These are phyloP conservation scores for Drosophila subquinaria DNA, from an alignment of 2,888 invertebrate genomes.

Conservation along the genomic window DNA sequence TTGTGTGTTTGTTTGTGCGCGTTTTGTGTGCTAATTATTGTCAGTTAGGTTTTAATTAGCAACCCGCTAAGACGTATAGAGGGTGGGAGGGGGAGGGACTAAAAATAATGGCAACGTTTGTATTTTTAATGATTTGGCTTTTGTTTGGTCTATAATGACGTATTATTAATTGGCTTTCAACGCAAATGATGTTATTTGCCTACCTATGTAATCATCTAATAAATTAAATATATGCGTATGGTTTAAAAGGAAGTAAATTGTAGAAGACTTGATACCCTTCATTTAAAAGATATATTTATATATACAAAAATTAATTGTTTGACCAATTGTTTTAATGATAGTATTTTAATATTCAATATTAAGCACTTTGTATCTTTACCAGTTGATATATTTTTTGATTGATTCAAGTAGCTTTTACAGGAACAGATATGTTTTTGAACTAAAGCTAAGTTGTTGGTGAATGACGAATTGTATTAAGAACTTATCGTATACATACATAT, in stretches of 20 bases:
- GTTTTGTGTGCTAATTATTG: conserved; percentile 75
- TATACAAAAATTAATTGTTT: not conserved
- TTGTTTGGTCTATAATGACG: conserved; percentile 10
- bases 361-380: too few species aligned
- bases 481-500: too few species aligned
- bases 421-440: too few species aligned
- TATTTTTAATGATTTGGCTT: conserved; percentile 29
- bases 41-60: conserved; percentile 70
- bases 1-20: conserved; percentile 72
- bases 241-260: too few species aligned
- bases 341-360: too few species aligned
- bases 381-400: too few species aligned
- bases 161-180: conserved; percentile 47
- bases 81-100: not conserved
- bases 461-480: too few species aligned
- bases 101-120: conserved; percentile 36
- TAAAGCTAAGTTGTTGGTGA: too few species aligned
- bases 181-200: conserved; percentile 22
- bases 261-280: not conserved
- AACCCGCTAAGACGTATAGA: not conserved
- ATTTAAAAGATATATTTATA: too few species aligned
- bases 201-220: conserved; percentile 10
- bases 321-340: too few species aligned
- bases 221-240: not conserved
- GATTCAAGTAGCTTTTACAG: too few species aligned